phyloP scores from a whole-genome alignment of 2,888 invertebrate species.

The Euproctis similis region DNA sequence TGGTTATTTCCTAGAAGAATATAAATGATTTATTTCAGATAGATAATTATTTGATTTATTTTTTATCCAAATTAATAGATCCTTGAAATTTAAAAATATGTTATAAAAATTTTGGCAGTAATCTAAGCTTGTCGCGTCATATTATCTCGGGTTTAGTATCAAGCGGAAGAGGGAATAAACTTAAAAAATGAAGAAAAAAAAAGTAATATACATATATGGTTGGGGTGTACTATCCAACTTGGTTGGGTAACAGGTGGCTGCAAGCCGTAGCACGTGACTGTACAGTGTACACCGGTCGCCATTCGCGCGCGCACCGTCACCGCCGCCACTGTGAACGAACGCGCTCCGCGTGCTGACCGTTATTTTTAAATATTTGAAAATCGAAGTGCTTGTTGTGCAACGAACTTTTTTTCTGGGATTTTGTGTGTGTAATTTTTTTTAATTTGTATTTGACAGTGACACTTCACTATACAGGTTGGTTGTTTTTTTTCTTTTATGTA shows the following conservation, averaged over 20 bases:
- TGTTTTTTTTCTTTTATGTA: constrained; percentile 18
- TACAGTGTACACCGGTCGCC: constrained; percentile 56
- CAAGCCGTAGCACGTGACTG: constrained; percentile 54
- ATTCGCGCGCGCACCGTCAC: constrained; percentile 70
- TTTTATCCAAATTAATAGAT: constrained; percentile 8
- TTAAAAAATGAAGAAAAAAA: constrained; percentile 2
- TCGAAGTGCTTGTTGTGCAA: constrained; percentile 59
- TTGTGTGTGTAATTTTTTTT: constrained; percentile 51
- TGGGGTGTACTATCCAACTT: constrained; percentile 41
- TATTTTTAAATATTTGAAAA: constrained; percentile 36
- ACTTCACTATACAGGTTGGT: constrained; percentile 35
- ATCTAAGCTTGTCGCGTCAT: not conserved
- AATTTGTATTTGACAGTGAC: no score
- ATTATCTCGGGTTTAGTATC: constrained; percentile 24
- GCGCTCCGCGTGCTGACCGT: constrained; percentile 40
- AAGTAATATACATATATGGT: constrained; percentile 2
- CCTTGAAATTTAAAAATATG: no score
- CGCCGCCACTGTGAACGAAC: constrained; percentile 57
- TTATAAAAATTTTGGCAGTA: no score
- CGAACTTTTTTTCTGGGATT: constrained; percentile 52
- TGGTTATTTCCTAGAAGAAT: not conserved
- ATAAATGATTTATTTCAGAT: not conserved
- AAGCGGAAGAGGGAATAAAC: constrained; percentile 42
- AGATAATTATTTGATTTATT: not conserved
- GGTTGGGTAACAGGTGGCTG: constrained; percentile 51